Base-by-base conservation (phyloP, 2,113 vertebrate species). In the Atractosteus spatula region DNA sequence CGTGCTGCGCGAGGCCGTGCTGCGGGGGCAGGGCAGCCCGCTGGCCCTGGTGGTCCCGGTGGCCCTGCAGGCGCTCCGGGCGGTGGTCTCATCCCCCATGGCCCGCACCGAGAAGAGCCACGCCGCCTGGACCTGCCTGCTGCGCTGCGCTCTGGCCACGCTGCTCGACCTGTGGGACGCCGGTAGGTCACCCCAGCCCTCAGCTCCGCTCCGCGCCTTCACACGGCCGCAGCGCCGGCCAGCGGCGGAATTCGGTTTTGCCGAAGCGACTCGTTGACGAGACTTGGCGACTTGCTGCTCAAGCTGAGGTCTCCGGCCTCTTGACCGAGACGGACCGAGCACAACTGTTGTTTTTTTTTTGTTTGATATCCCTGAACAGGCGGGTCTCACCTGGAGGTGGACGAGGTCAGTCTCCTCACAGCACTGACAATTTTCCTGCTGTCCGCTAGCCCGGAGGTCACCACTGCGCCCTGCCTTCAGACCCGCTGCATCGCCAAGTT, bases 81-180 rank as follows among this genome's bases (percentile, higher is more conserved):
- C 82, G 2, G 87, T 97, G 61, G 55, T 97, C 41, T 91, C 91
- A 55, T 96, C 92, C 66, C 94, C 96, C 0, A 94, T 98, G 96
- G 94, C 95, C 79, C 87, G 85, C 7, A 94, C 93, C 71, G 96
- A 98, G 82, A 98, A 98, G 82, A 94, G 94, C 72, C 79, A 79
- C 3, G 84, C 73, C 47, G 92, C 94, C 55, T 98, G 97, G 96
- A 94, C 82, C 7, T 81, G 87, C 66, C 89, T 98, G 71, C 87
- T 98, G 0, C 90, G 89, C 5, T 94, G 92, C 8, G 94, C 94
- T 74, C 83, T 96, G 47, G 77, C 86, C 70, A 94, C 95, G 0
- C 74, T 97, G 77, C 91, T 98, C 73, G 89, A 91, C 59, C 91
- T 81, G 14, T 95, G 94, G 93, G 88, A 93, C 76, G 72, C 87